phyloP scores from a whole-genome alignment of 1,140 invertebrate genomes.

The Pristionchus pacificus region DNA sequence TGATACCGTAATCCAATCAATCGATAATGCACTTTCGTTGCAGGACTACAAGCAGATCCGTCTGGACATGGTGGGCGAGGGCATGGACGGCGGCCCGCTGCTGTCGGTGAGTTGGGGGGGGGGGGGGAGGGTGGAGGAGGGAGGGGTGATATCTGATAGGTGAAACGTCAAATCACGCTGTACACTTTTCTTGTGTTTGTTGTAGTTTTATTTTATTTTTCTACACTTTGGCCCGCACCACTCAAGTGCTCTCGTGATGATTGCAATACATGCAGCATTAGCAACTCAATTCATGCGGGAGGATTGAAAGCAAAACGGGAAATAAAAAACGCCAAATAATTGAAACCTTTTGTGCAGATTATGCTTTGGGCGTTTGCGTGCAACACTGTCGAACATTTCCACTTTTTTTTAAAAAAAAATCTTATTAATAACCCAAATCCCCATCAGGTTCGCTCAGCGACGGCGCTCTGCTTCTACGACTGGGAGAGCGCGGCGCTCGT shows the following conservation, averaged over 20 bases:
- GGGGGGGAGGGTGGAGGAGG: too few species aligned
- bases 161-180: not conserved
- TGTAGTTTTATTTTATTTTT: not conserved
- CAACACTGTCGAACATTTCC: too few species aligned
- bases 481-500: conserved; percentile 90
- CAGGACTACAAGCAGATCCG: conserved; percentile 42
- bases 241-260: too few species aligned
- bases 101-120: conserved; percentile 77
- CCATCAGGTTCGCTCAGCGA: conserved; percentile 77
- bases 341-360: too few species aligned
- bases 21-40: conserved; percentile 32
- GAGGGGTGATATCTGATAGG: not conserved
- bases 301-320: too few species aligned
- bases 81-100: conserved; percentile 89
- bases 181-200: not conserved
- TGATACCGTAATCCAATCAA: too few species aligned
- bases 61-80: conserved; percentile 58
- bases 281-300: too few species aligned
- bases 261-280: too few species aligned
- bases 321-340: too few species aligned
- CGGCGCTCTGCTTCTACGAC: conserved; percentile 89
- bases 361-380: too few species aligned
- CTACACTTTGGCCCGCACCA: not conserved
- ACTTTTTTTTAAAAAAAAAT: too few species aligned
- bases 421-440: too few species aligned